Evolutionary conservation across 92 coral and sea anemone genomes (phyloP).

Genomic region (Porites cylindrica): DNA sequence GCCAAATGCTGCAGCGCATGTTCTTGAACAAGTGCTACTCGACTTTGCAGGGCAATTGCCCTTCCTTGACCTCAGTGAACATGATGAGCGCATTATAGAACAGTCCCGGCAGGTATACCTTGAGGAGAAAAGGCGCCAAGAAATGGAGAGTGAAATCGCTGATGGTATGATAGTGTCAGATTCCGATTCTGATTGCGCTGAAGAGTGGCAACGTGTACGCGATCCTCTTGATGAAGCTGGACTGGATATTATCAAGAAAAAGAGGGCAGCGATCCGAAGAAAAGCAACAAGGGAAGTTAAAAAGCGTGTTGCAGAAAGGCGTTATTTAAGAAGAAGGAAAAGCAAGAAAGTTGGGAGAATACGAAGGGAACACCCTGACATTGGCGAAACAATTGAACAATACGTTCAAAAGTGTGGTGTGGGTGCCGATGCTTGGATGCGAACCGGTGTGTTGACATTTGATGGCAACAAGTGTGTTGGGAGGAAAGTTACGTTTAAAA

Average conservation of each 20-base stretch:
- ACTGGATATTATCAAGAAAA: constrained; percentile 50
- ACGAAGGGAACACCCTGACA: constrained; percentile 26
- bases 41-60: constrained; percentile 48
- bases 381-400: constrained; percentile 52
- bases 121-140: constrained; percentile 5
- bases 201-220: constrained; percentile 26
- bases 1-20: constrained; percentile 37
- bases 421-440: constrained; percentile 65
- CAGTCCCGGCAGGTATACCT: constrained; percentile 48
- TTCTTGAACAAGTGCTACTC: constrained; percentile 38
- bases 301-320: constrained; percentile 51
- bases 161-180: constrained; percentile 62
- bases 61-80: constrained; percentile 25
- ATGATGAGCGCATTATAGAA: constrained; percentile 32
- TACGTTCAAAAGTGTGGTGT: constrained; percentile 50
- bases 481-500: too few species aligned
- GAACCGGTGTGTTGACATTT: constrained; percentile 58
- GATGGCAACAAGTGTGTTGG: constrained; percentile 63
- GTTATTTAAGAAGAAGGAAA: constrained; percentile 48
- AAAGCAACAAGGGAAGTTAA: constrained; percentile 36
- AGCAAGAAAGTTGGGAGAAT: constrained; percentile 48
- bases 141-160: constrained; percentile 50
- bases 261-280: constrained; percentile 53
- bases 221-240: constrained; percentile 60
- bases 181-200: constrained; percentile 41